Conservation (phyloP, 2,113 vertebrate species). For the Empidonax traillii region DNA sequence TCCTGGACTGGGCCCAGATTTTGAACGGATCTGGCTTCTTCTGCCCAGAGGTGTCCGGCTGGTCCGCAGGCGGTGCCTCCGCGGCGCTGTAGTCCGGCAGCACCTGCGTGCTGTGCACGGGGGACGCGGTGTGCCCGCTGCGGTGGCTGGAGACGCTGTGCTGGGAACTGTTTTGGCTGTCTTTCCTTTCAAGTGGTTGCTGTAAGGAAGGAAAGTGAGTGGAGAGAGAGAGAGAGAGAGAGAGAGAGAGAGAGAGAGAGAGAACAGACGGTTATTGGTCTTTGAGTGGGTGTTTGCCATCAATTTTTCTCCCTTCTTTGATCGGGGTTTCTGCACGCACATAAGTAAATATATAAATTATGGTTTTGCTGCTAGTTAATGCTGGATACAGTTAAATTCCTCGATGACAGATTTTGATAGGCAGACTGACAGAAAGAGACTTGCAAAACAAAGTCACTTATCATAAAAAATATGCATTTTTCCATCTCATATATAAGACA, state of each 20-base stretch:
- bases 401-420: background rate
- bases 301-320: conserved; percentile 23
- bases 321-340: conserved; percentile 37
- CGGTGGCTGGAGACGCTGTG: conserved; percentile 94
- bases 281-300: conserved; percentile 53
- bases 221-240: background rate
- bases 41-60: conserved; percentile 85
- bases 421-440: conserved; percentile 45
- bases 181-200: conserved; percentile 97
- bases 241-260: background rate
- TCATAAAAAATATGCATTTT: background rate
- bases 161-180: conserved; percentile 98
- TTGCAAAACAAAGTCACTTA: conserved; percentile 37
- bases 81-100: conserved; percentile 73
- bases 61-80: conserved; percentile 78
- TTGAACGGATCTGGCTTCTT: conserved; percentile 99
- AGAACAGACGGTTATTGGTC: conserved; percentile 61
- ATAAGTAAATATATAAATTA: conserved; percentile 46
- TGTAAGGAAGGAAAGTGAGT: conserved; percentile 55
- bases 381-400: conserved; percentile 37
- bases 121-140: conserved; percentile 89
- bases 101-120: conserved; percentile 81
- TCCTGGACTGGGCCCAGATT: conserved; percentile 99
- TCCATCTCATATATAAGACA: background rate
- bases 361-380: conserved; percentile 38